phyloP scores from a whole-genome alignment of 2,888 invertebrate species.

The Liopterus haemorrhoidalis region DNA sequence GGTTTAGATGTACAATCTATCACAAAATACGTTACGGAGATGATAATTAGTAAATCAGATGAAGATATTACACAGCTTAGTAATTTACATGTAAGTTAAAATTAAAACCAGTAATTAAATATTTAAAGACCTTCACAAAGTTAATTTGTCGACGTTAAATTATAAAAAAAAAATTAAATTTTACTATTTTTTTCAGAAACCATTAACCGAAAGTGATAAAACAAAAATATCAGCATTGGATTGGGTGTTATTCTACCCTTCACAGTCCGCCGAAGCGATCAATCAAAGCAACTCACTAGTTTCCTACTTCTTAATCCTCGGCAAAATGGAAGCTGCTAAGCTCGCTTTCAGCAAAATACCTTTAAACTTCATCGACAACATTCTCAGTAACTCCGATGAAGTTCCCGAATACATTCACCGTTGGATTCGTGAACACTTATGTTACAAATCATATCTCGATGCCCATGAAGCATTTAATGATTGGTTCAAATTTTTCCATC shows the following conservation, averaged over 20 bases:
- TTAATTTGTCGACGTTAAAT: too few species aligned
- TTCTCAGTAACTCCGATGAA: slow-evolving; percentile 47
- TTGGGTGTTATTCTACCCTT: slow-evolving; percentile 75
- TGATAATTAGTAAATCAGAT: slow-evolving; percentile 51
- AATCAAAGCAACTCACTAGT: slow-evolving; percentile 86
- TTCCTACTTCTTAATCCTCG: slow-evolving; percentile 72
- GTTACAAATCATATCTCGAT: slow-evolving; percentile 80
- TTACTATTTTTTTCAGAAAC: slow-evolving; percentile 40
- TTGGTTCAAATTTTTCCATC: slow-evolving; percentile 80
- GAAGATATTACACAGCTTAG: slow-evolving; percentile 35
- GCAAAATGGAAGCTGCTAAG: slow-evolving; percentile 77
- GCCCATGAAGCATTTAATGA: slow-evolving; percentile 83
- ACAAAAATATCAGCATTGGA: slow-evolving; percentile 74
- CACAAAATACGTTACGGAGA: slow-evolving; percentile 79
- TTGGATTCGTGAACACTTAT: slow-evolving; percentile 74
- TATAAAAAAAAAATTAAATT: slow-evolving; percentile 11
- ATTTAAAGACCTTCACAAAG: neutral
- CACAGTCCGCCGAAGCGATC: slow-evolving; percentile 74
- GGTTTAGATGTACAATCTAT: slow-evolving; percentile 80
- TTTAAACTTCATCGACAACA: slow-evolving; percentile 55
- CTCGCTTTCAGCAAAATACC: slow-evolving; percentile 70
- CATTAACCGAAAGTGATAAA: slow-evolving; percentile 60
- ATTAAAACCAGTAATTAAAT: slow-evolving; percentile 3
- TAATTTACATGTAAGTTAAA: slow-evolving; percentile 39
- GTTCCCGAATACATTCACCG: slow-evolving; percentile 48